These are phyloP conservation scores for Neria commutata DNA, from an alignment of 2,888 invertebrate genomes.

Conservation along the genomic window DNA sequence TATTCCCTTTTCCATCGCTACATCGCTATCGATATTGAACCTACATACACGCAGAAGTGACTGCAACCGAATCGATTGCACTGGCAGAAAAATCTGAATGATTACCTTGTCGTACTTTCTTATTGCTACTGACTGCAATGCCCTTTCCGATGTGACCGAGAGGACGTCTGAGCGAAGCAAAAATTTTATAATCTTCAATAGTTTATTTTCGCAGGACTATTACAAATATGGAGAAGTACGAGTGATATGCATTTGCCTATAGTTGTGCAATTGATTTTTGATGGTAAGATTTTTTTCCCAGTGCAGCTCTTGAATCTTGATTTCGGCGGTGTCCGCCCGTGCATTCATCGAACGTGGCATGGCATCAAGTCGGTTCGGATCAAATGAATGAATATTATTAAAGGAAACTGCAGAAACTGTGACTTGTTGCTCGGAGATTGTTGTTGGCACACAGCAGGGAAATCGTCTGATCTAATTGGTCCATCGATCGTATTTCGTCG, in stretches of 20 bases:
- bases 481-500: slow-evolving; percentile 45
- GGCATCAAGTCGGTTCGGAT: slow-evolving; percentile 49
- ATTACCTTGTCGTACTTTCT: too few species aligned
- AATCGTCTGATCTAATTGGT: slow-evolving; percentile 55
- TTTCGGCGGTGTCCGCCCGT: slow-evolving; percentile 29
- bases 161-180: too few species aligned
- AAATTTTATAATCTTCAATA: too few species aligned
- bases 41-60: slow-evolving; percentile 55
- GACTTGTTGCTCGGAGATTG: slow-evolving; percentile 46
- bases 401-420: slow-evolving; percentile 46
- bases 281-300: too few species aligned
- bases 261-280: too few species aligned
- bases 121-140: too few species aligned
- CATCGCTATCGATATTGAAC: slow-evolving; percentile 51
- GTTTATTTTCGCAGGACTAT: too few species aligned
- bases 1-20: slow-evolving; percentile 51
- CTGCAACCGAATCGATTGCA: slow-evolving; percentile 45
- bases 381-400: slow-evolving; percentile 56
- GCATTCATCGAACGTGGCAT: slow-evolving; percentile 32
- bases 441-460: slow-evolving; percentile 48
- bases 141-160: too few species aligned
- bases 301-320: slow-evolving; percentile 35
- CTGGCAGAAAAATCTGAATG: slow-evolving; percentile 42
- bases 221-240: too few species aligned
- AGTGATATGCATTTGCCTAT: too few species aligned